phyloP scores from a whole-genome alignment of 1,140 invertebrate genomes.

The Caenorhabditis inopinata region DNA sequence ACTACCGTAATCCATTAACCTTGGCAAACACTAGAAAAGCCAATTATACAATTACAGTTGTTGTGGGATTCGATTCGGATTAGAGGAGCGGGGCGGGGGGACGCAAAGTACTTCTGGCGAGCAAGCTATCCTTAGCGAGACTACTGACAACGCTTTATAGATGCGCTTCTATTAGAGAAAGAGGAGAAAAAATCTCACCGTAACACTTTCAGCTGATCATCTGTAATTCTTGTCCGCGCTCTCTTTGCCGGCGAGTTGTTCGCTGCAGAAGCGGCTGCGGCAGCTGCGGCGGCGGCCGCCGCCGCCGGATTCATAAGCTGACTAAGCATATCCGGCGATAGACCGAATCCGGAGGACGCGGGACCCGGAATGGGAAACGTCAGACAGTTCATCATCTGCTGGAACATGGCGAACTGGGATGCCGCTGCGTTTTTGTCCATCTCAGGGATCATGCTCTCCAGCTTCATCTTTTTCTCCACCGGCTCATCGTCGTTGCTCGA shows the following conservation, averaged over 20 bases:
- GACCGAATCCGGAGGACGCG: constrained; percentile 76
- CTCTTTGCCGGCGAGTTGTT: constrained; percentile 79
- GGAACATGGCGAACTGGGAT: constrained; percentile 72
- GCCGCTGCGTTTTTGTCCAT: neutral
- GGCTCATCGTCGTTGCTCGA: constrained; percentile 31
- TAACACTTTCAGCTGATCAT: constrained; percentile 94
- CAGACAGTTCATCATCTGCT: constrained; percentile 75
- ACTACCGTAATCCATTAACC: too few species aligned
- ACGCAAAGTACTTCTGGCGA: too few species aligned
- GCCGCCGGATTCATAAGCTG: constrained; percentile 15
- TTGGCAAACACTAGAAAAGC: too few species aligned
- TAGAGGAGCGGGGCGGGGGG: too few species aligned
- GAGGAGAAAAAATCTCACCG: constrained; percentile 69
- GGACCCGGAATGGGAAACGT: constrained; percentile 60
- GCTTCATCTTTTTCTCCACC: neutral
- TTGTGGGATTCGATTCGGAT: too few species aligned
- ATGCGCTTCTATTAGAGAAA: neutral
- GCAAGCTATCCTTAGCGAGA: too few species aligned
- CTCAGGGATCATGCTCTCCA: neutral
- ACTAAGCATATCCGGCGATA: neutral
- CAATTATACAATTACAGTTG: too few species aligned
- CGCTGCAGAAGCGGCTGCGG: constrained; percentile 52
- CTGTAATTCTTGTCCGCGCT: constrained; percentile 93
- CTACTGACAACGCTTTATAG: too few species aligned
- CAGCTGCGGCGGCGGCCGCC: neutral